These are phyloP conservation scores for Campopleginae sp. DNA, from an alignment of 2,888 invertebrate species.

Conservation along the genomic window DNA sequence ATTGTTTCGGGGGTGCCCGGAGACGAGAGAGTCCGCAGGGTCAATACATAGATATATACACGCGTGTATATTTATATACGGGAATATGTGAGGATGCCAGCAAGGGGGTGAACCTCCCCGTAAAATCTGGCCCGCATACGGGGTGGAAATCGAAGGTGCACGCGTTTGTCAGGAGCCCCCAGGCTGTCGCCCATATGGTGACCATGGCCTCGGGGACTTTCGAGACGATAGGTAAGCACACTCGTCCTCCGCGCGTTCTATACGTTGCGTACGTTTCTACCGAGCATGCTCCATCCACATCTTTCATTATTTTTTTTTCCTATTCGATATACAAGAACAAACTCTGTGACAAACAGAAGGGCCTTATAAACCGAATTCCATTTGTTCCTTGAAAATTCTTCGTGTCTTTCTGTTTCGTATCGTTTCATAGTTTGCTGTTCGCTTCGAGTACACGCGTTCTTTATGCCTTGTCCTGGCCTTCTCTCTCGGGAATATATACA, in stretches of 20 bases:
- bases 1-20: constrained; percentile 53
- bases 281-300: background rate
- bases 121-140: constrained; percentile 82
- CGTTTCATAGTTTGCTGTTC: background rate
- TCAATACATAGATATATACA: background rate
- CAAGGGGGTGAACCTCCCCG: constrained; percentile 63
- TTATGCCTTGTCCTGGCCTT: constrained; percentile 28
- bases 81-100: constrained; percentile 6
- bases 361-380: background rate
- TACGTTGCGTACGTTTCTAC: constrained; percentile 26
- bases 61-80: constrained; percentile 5
- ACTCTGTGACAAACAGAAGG: constrained; percentile 3
- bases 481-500: constrained; percentile 37
- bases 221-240: constrained; percentile 75
- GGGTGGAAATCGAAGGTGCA: constrained; percentile 77
- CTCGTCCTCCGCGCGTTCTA: constrained; percentile 44
- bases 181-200: constrained; percentile 83
- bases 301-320: constrained; percentile 2
- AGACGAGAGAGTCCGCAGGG: constrained; percentile 13
- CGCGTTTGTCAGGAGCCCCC: constrained; percentile 72
- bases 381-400: background rate
- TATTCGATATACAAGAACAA: background rate
- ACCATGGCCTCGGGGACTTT: constrained; percentile 77
- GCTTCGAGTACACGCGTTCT: constrained; percentile 12
- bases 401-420: background rate